These are phyloP conservation scores for Ochropacha duplaris DNA, from an alignment of 2,888 invertebrate genomes.

Conservation along the genomic window DNA sequence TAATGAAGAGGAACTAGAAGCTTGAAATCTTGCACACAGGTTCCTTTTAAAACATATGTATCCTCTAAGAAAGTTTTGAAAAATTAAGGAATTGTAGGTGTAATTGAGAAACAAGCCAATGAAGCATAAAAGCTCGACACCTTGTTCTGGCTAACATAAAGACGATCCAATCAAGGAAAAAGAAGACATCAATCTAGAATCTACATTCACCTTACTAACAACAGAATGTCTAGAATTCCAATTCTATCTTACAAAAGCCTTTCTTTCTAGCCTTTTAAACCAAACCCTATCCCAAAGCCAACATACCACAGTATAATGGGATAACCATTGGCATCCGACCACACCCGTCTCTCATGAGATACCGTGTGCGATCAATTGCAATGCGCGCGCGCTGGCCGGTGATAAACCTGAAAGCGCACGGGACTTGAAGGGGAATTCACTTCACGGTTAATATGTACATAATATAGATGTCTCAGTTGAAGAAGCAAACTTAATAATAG, in stretches of 20 bases:
- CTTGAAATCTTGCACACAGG: too few species aligned
- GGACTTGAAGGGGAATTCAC: slow-evolving; percentile 9
- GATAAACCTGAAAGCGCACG: background rate
- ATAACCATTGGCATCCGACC: slow-evolving; percentile 29
- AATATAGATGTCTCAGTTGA: too few species aligned
- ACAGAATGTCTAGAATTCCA: background rate
- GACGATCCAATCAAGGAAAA: too few species aligned
- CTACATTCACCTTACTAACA: background rate
- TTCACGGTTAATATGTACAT: slow-evolving; percentile 3
- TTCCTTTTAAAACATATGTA: too few species aligned
- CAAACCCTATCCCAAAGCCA: slow-evolving; percentile 1
- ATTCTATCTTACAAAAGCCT: background rate
- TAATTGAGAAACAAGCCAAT: too few species aligned
- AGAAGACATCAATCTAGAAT: too few species aligned
- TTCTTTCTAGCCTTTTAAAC: background rate
- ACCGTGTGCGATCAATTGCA: slow-evolving; percentile 26
- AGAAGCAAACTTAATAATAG: too few species aligned
- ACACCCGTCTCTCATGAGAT: slow-evolving; percentile 33
- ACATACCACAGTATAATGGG: slow-evolving; percentile 26
- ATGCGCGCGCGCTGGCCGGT: slow-evolving; percentile 18
- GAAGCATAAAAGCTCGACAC: too few species aligned
- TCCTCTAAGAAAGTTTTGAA: too few species aligned
- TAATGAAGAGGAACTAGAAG: too few species aligned
- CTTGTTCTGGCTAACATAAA: too few species aligned
- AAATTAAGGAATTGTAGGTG: too few species aligned